A percentile compares a stretch with the other conserved stretches of the same genome.
phyloP scores from a whole-genome alignment of 2,797 vertebrate genomes.

The Girardinus metallicus region DNA sequence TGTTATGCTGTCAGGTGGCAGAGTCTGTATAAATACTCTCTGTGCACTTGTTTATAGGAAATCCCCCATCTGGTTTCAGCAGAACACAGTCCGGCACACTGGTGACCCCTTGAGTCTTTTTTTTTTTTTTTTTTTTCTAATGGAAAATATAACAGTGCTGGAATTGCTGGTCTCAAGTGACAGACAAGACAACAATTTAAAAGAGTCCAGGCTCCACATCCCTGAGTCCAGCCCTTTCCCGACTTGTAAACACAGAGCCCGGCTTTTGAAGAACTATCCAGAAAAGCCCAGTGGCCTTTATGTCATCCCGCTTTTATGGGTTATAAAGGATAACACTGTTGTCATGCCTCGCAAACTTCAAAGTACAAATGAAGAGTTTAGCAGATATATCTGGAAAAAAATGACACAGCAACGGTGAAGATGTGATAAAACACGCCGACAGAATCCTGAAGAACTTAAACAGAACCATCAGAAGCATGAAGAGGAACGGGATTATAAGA shows the following conservation, averaged over 20 bases:
- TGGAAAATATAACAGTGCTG: conserved; percentile 98
- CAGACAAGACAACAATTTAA: conserved; percentile 88
- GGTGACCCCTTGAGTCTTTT: conserved; percentile 87
- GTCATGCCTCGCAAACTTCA: conserved; percentile 29
- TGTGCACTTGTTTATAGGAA: conserved; percentile 99
- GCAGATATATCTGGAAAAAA: conserved; percentile 12
- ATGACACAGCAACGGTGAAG: not conserved
- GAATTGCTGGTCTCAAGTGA: conserved; percentile 90
- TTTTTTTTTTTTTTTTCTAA: conserved; percentile 71
- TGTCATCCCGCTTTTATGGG: conserved; percentile 57
- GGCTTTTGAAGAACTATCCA: conserved; percentile 77
- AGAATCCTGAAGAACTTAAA: conserved; percentile 25
- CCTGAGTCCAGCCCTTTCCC: conserved; percentile 63
- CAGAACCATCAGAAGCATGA: conserved; percentile 30
- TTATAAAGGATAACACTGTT: conserved; percentile 62
- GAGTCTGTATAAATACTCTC: conserved; percentile 95
- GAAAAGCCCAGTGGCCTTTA: conserved; percentile 59
- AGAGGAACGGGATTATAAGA: conserved; percentile 15
- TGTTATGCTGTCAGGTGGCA: conserved; percentile 99
- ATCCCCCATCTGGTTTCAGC: conserved; percentile 96
- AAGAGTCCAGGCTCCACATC: conserved; percentile 80
- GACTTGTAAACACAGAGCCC: conserved; percentile 77
- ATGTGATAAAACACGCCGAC: not conserved
- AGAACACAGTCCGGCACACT: conserved; percentile 88
- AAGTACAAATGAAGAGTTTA: conserved; percentile 45